Evolutionary conservation across 2,113 vertebrate genomes (phyloP).

Genomic region (Triplophysa rosa): DNA sequence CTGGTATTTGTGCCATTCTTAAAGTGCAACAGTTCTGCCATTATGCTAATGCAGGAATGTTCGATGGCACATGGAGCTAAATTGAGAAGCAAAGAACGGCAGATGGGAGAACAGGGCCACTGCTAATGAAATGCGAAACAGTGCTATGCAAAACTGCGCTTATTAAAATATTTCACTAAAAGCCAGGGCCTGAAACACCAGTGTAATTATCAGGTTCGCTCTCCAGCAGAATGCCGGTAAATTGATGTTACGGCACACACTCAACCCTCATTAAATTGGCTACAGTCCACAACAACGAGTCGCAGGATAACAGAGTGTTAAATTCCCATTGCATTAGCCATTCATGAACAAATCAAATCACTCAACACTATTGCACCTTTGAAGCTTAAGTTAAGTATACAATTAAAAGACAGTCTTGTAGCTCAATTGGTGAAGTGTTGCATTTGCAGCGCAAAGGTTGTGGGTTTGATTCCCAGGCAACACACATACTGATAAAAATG

Average conservation of each 20-base stretch:
- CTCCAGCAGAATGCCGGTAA: constrained; percentile 56
- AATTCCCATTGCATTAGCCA: constrained; percentile 45
- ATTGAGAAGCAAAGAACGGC: constrained; percentile 52
- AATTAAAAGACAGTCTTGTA: constrained; percentile 6
- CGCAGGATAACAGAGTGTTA: constrained; percentile 34
- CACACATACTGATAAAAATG: too few relatives aligned
- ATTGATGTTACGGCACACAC: constrained; percentile 56
- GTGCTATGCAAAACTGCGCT: constrained; percentile 58
- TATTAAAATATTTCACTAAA: constrained; percentile 61
- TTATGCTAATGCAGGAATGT: constrained; percentile 50
- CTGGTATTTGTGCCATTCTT: constrained; percentile 47
- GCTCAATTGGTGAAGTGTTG: not conserved
- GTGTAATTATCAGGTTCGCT: constrained; percentile 58
- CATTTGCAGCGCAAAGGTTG: too few relatives aligned
- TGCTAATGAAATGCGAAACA: constrained; percentile 59
- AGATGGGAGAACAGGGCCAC: constrained; percentile 50
- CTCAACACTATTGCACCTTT: constrained; percentile 21
- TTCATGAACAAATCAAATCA: constrained; percentile 49
- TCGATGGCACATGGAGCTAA: constrained; percentile 50
- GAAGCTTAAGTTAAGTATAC: constrained; percentile 41
- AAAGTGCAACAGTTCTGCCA: constrained; percentile 51
- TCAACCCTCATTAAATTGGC: constrained; percentile 52
- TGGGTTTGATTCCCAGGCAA: too few relatives aligned
- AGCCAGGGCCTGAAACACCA: constrained; percentile 54
- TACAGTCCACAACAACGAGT: constrained; percentile 50